Conservation (phyloP, 2,797 vertebrate species). For the Ibycter americanus region DNA sequence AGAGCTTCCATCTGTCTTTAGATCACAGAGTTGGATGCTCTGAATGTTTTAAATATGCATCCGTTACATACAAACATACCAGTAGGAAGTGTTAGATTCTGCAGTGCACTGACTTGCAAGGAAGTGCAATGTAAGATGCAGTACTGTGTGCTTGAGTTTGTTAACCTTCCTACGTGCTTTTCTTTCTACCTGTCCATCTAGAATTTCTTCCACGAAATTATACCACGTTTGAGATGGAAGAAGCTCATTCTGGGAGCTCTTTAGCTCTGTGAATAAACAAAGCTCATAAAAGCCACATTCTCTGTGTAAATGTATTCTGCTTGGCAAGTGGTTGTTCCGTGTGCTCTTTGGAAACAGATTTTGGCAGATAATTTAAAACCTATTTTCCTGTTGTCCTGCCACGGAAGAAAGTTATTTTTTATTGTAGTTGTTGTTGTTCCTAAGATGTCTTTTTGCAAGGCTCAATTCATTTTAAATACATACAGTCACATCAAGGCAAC, state of each 20-base stretch:
- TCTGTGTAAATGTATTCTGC: background rate
- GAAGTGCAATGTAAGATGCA: background rate
- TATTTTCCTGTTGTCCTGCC: background rate
- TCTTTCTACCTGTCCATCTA: background rate
- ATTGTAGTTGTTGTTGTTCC: background rate
- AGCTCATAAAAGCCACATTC: background rate
- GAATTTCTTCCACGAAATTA: background rate
- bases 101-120: background rate
- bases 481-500: background rate
- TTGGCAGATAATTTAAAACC: background rate
- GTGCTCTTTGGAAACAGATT: background rate
- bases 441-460: background rate
- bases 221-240: background rate
- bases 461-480: background rate
- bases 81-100: background rate
- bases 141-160: background rate
- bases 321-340: background rate
- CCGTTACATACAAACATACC: background rate
- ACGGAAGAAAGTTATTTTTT: background rate
- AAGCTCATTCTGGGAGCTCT: background rate
- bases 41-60: background rate
- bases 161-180: background rate
- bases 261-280: background rate
- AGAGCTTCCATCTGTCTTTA: slow-evolving; percentile 2
- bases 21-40: background rate